phyloP scores from a whole-genome alignment of 2,888 invertebrate genomes.

The Eurytoma californica region DNA sequence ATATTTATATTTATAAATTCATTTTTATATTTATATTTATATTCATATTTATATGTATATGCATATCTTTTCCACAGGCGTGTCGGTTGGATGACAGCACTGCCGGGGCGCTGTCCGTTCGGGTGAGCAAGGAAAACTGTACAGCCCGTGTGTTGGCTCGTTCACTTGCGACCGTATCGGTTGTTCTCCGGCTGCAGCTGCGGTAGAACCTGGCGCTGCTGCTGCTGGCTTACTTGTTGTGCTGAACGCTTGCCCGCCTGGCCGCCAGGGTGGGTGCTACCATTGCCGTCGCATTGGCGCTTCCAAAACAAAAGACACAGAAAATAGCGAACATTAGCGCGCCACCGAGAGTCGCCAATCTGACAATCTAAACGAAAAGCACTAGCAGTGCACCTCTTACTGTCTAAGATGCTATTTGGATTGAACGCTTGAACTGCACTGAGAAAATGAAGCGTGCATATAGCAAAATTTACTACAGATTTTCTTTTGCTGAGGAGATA shows the following conservation, averaged over 20 bases:
- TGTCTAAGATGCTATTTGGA: slow-evolving; percentile 8
- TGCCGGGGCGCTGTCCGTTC: slow-evolving; percentile 14
- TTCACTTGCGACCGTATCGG: slow-evolving; percentile 49
- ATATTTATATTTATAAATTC: slow-evolving; percentile 41
- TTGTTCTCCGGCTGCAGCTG: slow-evolving; percentile 24
- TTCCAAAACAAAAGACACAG: slow-evolving; percentile 72
- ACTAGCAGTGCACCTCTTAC: neutral
- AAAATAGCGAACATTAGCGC: slow-evolving; percentile 70
- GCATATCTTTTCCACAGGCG: slow-evolving; percentile 36
- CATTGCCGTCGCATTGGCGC: slow-evolving; percentile 70
- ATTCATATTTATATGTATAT: slow-evolving; percentile 47
- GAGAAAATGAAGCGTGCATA: too few relatives aligned
- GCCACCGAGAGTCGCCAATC: slow-evolving; percentile 55
- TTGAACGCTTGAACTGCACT: neutral
- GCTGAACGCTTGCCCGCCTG: slow-evolving; percentile 69
- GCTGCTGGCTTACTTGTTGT: slow-evolving; percentile 65
- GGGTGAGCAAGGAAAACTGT: slow-evolving; percentile 8
- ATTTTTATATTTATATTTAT: slow-evolving; percentile 41
- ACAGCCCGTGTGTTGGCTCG: neutral
- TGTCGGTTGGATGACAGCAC: slow-evolving; percentile 18
- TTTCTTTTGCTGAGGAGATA: too few relatives aligned
- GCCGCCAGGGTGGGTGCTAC: slow-evolving; percentile 65
- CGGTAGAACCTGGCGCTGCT: slow-evolving; percentile 49
- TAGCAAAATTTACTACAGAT: too few relatives aligned
- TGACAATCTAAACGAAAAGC: slow-evolving; percentile 21